Percentiles rank a stretch among this genome's conserved stretches.
phyloP scores from a whole-genome alignment of 2,797 vertebrate genomes.

The Anisognathus igniventris region DNA sequence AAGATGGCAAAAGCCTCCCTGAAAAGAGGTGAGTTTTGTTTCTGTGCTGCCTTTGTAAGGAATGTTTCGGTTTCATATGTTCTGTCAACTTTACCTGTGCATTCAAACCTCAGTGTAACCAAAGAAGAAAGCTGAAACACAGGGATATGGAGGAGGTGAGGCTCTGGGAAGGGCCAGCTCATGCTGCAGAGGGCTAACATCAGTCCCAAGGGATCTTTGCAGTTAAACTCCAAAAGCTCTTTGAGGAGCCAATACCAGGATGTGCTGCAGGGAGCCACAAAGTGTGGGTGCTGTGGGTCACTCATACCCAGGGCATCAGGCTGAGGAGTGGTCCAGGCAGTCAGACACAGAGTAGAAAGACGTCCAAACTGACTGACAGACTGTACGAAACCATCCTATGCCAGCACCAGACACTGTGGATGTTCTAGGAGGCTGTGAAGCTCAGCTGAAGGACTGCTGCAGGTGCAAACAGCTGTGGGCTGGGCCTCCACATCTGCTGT shows the following conservation, averaged over 20 bases:
- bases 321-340: background rate
- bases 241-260: background rate
- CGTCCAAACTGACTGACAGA: rapidly evolving
- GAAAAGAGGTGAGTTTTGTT: background rate
- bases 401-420: background rate
- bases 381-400: rapidly evolving
- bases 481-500: background rate
- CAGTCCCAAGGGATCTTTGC: background rate
- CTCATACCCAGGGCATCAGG: background rate
- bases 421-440: background rate
- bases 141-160: background rate
- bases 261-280: background rate
- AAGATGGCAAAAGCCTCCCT: background rate
- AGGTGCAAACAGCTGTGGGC: background rate
- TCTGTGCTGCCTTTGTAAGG: background rate
- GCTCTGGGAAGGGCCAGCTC: background rate
- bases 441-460: background rate
- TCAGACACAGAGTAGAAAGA: background rate
- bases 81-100: background rate
- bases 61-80: background rate
- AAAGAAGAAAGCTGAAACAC: background rate
- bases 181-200: background rate
- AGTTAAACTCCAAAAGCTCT: background rate
- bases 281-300: background rate
- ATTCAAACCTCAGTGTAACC: rapidly evolving